A percentile compares a stretch with the other conserved stretches of the same genome.
phyloP scores from a whole-genome alignment of 2,888 invertebrate genomes.

The Lordiphosa fenestrarum region DNA sequence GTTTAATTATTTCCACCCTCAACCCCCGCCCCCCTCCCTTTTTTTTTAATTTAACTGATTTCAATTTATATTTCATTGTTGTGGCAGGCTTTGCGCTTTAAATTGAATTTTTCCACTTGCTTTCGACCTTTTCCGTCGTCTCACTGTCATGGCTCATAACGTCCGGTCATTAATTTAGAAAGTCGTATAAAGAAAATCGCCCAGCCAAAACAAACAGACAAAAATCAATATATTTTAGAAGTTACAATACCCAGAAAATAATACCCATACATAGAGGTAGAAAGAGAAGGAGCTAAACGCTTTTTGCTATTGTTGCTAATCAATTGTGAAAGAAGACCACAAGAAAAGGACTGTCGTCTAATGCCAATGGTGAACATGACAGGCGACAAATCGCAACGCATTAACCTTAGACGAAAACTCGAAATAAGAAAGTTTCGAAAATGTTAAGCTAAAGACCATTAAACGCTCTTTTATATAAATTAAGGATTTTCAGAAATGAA shows the following conservation, averaged over 20 bases:
- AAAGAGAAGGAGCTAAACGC: constrained; percentile 36
- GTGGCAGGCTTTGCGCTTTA: constrained; percentile 24
- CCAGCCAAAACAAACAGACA: constrained; percentile 65
- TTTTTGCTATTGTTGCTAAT: constrained; percentile 18
- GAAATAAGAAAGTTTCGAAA: not conserved
- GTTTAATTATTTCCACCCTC: constrained; percentile 26
- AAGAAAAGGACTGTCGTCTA: constrained; percentile 11
- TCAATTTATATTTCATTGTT: constrained; percentile 34
- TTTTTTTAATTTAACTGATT: constrained; percentile 37
- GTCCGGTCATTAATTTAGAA: constrained; percentile 47
- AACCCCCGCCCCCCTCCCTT: not conserved
- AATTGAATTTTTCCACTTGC: constrained; percentile 58
- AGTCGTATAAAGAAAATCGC: constrained; percentile 30
- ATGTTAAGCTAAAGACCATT: not conserved
- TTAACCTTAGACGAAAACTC: constrained; percentile 14
- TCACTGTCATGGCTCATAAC: constrained; percentile 20
- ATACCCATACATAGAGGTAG: not conserved
- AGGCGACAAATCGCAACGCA: constrained; percentile 18
- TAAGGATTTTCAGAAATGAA: no score
- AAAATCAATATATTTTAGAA: constrained; percentile 64
- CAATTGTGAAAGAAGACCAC: constrained; percentile 22
- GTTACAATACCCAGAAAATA: constrained; percentile 10
- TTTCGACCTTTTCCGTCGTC: constrained; percentile 14
- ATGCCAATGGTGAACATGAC: constrained; percentile 23
- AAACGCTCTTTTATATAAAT: constrained; percentile 3